Base-by-base conservation (phyloP, 2,113 vertebrate species). In the Pontoporia blainvillei region DNA sequence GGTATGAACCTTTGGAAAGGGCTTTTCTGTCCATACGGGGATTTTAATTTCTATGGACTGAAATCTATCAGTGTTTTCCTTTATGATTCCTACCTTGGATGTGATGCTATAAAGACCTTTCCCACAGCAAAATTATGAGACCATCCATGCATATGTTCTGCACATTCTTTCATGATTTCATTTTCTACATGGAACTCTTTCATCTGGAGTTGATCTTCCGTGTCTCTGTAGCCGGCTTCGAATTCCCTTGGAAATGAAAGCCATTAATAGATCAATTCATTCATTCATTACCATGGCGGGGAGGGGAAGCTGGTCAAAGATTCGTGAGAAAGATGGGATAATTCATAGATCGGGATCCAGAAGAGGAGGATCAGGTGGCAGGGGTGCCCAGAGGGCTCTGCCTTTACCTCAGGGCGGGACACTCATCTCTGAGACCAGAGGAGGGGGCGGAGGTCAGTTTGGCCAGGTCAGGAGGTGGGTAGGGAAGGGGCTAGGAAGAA, bases 221-320 rank as follows among this genome's bases (percentile, higher is more conserved):
- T 44, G 39, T 94, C 91, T 96, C 93, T 88, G 76, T 83, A 86
- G 96, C 90, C 10, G 12, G 59, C 49, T 91, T 92, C 49, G 78
- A 29, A 79, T 62, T 75, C 59, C 61, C 62, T 86, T 52, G 49
- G 36, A 96, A 89, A 57, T 73, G 86, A 85, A 79, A 72, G 25
- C 57, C 71, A 96, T 96, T 91, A 91, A 36, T 67, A 36, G 85
- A 69, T 21, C 73, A 14, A 20, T 75, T 75, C 29, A 31, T 92
- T 93, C 23, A 62, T 75, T 82, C 25, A 41, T 96, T 94, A 92
- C n/a, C 15, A 5, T 67, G 81, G 41, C 2, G 14, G 66, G 57
- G 23, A 25, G 23, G 54, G 64, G 61, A 76, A 79, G 57, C 44
- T 36, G 66, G 86, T 14, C 0, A 36, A 39, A 34, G n/a, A 49